Evolutionary conservation across 2,888 invertebrate genomes (phyloP), one percentile per base, ranked within the genome.

Genomic region (Noctua comes): DNA sequence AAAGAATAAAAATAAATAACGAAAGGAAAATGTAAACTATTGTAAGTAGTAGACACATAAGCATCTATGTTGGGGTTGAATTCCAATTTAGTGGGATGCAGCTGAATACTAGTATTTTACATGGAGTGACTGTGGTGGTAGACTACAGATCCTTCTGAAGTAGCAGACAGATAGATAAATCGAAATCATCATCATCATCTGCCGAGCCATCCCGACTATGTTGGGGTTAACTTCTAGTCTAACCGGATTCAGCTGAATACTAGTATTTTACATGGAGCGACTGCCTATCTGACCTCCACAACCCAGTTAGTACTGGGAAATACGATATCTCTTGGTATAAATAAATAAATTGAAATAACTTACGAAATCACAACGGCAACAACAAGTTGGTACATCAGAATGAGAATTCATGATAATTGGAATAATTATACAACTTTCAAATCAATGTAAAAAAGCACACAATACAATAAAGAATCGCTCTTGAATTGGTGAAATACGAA

Each of bases 291-390:
- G 40, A 40, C 40, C 7, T 40, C 7, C 40, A 40, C 40, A 40
- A 40, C 40, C 40, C 40, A 40, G 40, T 40, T 40, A 40, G 40
- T 7, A 40, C 7, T 40, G 40, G 7, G 40, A 40, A 40, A 40
- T 40, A 40, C 40, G 40, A 40, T 40, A 40, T 1, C 40, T 1
- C 40, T 40, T 40, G 40, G 40, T 40, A 48, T 6, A 48, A 16
- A 48, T 48, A 48, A 6, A 5, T 48, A 48, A 48, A 43, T 11
- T 7, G 21, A 48, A 68, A 21, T 1, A 51, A 86, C 88, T 88
- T 80, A 88, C 89, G 64, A 76, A 86, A 68, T 88, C 82, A 57
- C 89, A 84, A 21, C 88, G 88, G 51, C 88, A 88, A 31, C 31
- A 31, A 31, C 31, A 31, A 0, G n/a, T 13, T 2, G 36, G 18